These are phyloP conservation scores for Acanthoscelides obtectus DNA, from an alignment of 2,888 invertebrate species.

Conservation along the genomic window DNA sequence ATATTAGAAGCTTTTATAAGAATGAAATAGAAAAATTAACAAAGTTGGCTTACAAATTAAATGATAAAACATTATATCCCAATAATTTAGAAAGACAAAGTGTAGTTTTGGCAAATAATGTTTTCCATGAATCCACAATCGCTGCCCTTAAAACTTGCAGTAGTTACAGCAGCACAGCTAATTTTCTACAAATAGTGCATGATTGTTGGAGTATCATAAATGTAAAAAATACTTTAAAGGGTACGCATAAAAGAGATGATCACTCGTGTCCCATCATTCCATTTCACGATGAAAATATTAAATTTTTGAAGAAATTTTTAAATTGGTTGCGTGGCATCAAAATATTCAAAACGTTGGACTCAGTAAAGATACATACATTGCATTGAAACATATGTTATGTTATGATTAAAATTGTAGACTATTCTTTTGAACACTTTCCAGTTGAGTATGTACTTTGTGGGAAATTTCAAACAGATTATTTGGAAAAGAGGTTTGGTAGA, in stretches of 20 bases:
- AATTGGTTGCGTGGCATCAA: conserved; percentile 15
- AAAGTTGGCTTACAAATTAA: conserved; percentile 14
- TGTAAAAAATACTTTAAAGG: conserved; percentile 14
- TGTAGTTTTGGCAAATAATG: conserved; percentile 13
- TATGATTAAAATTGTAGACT: conserved; percentile 8
- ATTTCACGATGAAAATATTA: neutral
- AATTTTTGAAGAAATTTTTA: conserved; percentile 11
- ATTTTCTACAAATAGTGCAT: conserved; percentile 15
- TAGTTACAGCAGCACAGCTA: conserved; percentile 9
- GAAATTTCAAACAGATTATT: conserved; percentile 16
- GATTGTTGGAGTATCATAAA: conserved; percentile 21
- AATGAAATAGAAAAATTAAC: too few species aligned
- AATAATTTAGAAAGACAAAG: conserved; percentile 15
- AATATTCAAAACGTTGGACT: conserved; percentile 9
- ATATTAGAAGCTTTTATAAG: too few species aligned
- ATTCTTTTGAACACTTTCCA: conserved; percentile 12
- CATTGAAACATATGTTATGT: conserved; percentile 12
- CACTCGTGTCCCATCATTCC: conserved; percentile 5
- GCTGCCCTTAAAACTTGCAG: conserved; percentile 9
- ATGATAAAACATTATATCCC: conserved; percentile 15
- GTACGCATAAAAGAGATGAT: conserved; percentile 14
- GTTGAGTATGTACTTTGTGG: conserved; percentile 10
- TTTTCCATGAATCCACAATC: conserved; percentile 17
- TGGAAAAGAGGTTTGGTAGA: conserved; percentile 15
- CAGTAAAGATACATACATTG: conserved; percentile 12